Evolutionary conservation across 2,113 vertebrate genomes (phyloP).

Genomic region (Misgurnus mizolepis): DNA sequence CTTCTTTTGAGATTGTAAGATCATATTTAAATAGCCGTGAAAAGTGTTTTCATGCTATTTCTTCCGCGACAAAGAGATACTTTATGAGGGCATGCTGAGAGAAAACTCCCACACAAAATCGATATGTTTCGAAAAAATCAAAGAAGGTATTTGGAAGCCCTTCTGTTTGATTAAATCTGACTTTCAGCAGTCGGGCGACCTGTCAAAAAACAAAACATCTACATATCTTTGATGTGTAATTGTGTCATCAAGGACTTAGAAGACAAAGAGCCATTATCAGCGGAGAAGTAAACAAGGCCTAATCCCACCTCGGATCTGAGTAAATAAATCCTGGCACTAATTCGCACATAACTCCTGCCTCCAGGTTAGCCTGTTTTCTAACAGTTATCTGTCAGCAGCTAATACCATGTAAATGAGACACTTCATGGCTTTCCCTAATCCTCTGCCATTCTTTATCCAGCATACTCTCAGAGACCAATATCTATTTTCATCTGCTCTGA

Average conservation of each 20-base stretch:
- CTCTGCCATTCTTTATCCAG: conserved; percentile 95
- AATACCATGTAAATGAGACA: conserved; percentile 85
- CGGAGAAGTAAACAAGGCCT: conserved; percentile 77
- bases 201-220: conserved; percentile 42
- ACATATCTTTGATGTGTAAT: conserved; percentile 22
- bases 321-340: conserved; percentile 81
- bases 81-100: neutral
- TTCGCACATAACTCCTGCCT: conserved; percentile 74
- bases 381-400: conserved; percentile 75
- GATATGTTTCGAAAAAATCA: neutral
- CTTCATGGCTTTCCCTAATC: conserved; percentile 83
- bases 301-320: conserved; percentile 78
- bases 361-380: conserved; percentile 69
- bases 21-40: conserved; percentile 1
- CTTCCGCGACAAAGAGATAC: neutral
- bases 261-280: conserved; percentile 73
- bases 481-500: conserved; percentile 97
- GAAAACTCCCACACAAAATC: neutral
- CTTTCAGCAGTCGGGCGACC: conserved; percentile 1
- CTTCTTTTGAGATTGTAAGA: neutral
- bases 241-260: conserved; percentile 51
- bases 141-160: neutral
- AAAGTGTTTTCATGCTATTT: neutral
- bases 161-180: conserved; percentile 10
- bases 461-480: conserved; percentile 91